Evolutionary conservation across 2,797 vertebrate genomes (phyloP).

Genomic region (Arrhamphus sclerolepis): DNA sequence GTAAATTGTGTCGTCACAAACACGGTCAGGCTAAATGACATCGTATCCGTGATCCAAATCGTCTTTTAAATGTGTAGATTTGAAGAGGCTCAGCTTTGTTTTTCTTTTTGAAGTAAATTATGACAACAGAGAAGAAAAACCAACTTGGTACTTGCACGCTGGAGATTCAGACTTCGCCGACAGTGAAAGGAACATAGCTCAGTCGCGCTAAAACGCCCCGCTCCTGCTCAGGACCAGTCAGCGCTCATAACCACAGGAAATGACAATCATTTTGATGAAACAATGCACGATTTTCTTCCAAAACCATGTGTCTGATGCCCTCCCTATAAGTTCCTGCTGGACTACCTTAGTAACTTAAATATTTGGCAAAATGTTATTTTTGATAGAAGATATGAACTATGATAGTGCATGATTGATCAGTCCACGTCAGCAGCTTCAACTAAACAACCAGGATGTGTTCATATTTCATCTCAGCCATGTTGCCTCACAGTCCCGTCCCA

Average conservation of each 20-base stretch:
- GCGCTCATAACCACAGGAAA: constrained; percentile 59
- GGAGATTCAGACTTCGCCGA: constrained; percentile 17
- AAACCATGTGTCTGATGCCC: constrained; percentile 46
- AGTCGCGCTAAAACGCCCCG: constrained; percentile 12
- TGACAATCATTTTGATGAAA: constrained; percentile 56
- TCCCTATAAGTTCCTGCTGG: constrained; percentile 24
- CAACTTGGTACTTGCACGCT: background rate
- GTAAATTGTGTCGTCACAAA: too few species aligned
- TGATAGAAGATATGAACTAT: too few species aligned
- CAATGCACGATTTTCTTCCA: constrained; percentile 74
- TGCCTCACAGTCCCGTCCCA: constrained; percentile 15
- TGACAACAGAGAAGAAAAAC: too few species aligned
- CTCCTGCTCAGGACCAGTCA: constrained; percentile 30
- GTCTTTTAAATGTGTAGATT: too few species aligned
- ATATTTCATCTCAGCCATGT: constrained; percentile 30
- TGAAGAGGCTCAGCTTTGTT: too few species aligned
- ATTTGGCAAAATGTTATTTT: too few species aligned
- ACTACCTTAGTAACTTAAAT: background rate
- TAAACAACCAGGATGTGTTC: background rate
- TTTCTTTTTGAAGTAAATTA: too few species aligned
- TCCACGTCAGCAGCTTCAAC: constrained; percentile 25
- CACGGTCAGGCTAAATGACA: too few species aligned
- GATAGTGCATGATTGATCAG: constrained; percentile 4
- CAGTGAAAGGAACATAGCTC: constrained; percentile 33
- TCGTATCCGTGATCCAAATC: too few species aligned